Conservation (phyloP, 2,888 invertebrate genomes). For the Papilio demoleus region DNA sequence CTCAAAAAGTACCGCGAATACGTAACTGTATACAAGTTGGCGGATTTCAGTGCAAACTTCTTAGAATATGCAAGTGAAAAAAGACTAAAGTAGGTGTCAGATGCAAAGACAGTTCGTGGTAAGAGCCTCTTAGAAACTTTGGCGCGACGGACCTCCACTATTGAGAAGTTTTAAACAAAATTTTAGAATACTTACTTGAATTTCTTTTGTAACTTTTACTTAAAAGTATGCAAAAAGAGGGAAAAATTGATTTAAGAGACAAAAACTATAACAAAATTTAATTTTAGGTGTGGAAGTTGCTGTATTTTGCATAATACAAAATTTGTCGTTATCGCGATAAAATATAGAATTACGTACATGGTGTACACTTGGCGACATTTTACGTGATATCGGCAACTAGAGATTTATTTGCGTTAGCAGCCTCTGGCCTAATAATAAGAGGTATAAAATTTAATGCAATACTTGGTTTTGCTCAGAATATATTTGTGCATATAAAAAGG, state of each 20-base stretch:
- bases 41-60: conserved; percentile 63
- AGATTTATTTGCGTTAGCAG: too few relatives aligned
- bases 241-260: background rate
- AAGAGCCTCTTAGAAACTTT: conserved; percentile 68
- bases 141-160: conserved; percentile 49
- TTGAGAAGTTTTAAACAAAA: conserved; percentile 46
- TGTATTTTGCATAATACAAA: background rate
- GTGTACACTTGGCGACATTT: too few relatives aligned
- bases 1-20: conserved; percentile 22
- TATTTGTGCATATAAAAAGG: background rate
- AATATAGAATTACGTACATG: too few relatives aligned
- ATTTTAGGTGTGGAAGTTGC: background rate
- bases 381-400: too few relatives aligned
- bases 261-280: background rate
- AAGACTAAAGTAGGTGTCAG: conserved; percentile 75
- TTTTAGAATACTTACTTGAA: conserved; percentile 36
- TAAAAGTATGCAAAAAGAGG: conserved; percentile 8
- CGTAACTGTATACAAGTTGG: conserved; percentile 24
- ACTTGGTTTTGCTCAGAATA: background rate
- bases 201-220: conserved; percentile 15
- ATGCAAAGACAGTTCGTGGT: conserved; percentile 73
- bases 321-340: background rate
- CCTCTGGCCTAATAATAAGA: too few relatives aligned
- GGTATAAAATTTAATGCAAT: too few relatives aligned
- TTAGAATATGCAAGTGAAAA: conserved; percentile 68